A percentile compares a stretch with the other conserved stretches of the same genome.
Evolutionary conservation across 2,797 vertebrate species (phyloP).

Genomic region (Pantherophis alleghaniensis): DNA sequence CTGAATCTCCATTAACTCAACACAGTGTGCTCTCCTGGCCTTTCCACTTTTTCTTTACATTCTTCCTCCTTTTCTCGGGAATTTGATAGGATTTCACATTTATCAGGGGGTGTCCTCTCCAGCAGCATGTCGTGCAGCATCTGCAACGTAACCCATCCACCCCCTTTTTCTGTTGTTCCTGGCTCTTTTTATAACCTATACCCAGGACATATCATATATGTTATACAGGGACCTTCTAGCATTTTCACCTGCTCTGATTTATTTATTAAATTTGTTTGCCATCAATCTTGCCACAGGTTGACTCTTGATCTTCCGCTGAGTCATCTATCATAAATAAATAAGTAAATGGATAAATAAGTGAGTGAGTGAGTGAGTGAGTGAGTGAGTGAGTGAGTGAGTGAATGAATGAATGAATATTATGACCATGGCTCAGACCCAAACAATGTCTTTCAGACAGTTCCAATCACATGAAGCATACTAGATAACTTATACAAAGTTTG

Average conservation of each 20-base stretch:
- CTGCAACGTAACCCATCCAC: not conserved
- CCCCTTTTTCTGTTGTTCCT: not conserved
- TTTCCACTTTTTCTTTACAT: not conserved
- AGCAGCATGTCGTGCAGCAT: not conserved
- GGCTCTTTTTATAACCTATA: not conserved
- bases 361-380: accelerated
- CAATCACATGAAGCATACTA: not conserved
- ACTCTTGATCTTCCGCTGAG: not conserved
- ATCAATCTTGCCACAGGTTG: not conserved
- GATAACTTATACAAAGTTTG: not conserved
- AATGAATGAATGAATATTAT: not conserved
- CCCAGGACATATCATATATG: not conserved
- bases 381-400: no score
- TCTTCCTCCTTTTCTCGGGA: not conserved
- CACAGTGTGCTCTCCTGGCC: not conserved
- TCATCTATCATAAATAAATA: not conserved
- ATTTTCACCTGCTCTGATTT: not conserved
- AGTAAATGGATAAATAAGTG: not conserved
- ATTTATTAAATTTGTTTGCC: not conserved
- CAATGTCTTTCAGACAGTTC: not conserved
- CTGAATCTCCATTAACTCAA: not conserved
- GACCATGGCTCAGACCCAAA: not conserved
- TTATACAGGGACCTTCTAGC: not conserved
- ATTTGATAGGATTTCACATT: not conserved
- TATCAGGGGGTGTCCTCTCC: not conserved